Conservation (phyloP, 2,888 invertebrate species). For the Halictus ligatus region DNA sequence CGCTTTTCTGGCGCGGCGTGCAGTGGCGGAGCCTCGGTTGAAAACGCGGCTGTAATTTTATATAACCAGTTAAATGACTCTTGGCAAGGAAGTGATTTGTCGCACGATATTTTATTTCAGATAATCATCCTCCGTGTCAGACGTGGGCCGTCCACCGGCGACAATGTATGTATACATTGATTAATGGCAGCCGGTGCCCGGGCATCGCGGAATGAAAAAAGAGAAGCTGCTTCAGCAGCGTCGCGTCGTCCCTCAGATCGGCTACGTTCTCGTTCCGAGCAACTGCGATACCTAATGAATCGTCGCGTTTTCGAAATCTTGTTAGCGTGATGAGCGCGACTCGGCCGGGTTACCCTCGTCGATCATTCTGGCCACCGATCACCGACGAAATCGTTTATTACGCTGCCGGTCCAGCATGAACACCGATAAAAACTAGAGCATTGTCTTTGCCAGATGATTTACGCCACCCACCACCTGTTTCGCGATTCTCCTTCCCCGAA, state of each 20-base stretch:
- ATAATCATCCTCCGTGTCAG: constrained; percentile 72
- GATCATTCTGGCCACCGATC: constrained; percentile 15
- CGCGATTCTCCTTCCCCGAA: constrained; percentile 12
- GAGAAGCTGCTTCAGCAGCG: background rate
- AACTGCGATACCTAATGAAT: constrained; percentile 42
- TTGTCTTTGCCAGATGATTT: constrained; percentile 37
- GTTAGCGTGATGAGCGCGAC: constrained; percentile 14
- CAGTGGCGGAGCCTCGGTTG: constrained; percentile 1
- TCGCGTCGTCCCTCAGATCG: constrained; percentile 49
- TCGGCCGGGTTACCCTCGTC: constrained; percentile 1
- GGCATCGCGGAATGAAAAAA: constrained; percentile 51
- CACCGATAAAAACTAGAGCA: constrained; percentile 10
- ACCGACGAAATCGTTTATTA: background rate
- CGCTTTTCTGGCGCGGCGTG: constrained; percentile 35
- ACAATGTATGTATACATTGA: constrained; percentile 68
- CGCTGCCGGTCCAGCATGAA: background rate
- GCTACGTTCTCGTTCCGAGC: constrained; percentile 42
- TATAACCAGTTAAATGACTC: constrained; percentile 66
- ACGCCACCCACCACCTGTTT: background rate
- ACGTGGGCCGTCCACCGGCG: constrained; percentile 64
- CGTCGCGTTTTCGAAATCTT: constrained; percentile 50
- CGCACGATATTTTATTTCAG: constrained; percentile 72
- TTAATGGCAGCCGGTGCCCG: constrained; percentile 62
- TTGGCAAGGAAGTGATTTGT: constrained; percentile 73
- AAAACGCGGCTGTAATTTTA: constrained; percentile 60